A percentile compares a stretch with the other conserved stretches of the same genome.
Evolutionary conservation across 2,113 vertebrate species (phyloP).

Genomic region (Microtus pennsylvanicus): DNA sequence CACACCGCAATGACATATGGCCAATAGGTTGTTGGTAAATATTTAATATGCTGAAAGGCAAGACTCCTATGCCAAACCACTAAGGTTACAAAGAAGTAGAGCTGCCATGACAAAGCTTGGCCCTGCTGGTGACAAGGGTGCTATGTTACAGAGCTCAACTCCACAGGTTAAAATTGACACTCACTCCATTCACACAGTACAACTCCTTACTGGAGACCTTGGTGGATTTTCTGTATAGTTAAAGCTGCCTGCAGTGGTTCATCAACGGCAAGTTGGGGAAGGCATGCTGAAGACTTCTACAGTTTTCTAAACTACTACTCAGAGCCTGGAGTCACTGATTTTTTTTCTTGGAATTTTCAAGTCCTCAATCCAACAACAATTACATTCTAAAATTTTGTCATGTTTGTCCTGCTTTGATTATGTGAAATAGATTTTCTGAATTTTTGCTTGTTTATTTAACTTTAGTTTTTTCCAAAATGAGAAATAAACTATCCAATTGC

Average conservation of each 20-base stretch:
- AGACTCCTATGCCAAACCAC: conserved; percentile 82
- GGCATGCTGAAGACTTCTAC: conserved; percentile 50
- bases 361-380: neutral
- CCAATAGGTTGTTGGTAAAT: conserved; percentile 91
- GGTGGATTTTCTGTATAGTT: conserved; percentile 80
- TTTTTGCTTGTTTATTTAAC: neutral
- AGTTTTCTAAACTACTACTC: conserved; percentile 37
- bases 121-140: conserved; percentile 77
- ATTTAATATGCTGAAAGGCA: conserved; percentile 91
- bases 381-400: neutral
- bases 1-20: conserved; percentile 88
- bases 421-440: neutral
- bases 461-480: neutral
- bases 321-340: neutral
- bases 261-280: conserved; percentile 70
- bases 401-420: neutral
- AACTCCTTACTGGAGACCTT: conserved; percentile 74
- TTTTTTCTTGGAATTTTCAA: conserved; percentile 35
- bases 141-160: conserved; percentile 81
- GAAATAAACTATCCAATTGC: neutral
- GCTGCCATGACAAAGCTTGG: conserved; percentile 79
- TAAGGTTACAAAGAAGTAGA: conserved; percentile 85
- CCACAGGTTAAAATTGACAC: conserved; percentile 86
- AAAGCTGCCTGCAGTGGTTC: conserved; percentile 75
- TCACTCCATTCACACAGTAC: conserved; percentile 79